A percentile compares a stretch with the other conserved stretches of the same genome.
Conservation (phyloP, 2,888 invertebrate genomes). For the Caenorhabditis sinica region DNA sequence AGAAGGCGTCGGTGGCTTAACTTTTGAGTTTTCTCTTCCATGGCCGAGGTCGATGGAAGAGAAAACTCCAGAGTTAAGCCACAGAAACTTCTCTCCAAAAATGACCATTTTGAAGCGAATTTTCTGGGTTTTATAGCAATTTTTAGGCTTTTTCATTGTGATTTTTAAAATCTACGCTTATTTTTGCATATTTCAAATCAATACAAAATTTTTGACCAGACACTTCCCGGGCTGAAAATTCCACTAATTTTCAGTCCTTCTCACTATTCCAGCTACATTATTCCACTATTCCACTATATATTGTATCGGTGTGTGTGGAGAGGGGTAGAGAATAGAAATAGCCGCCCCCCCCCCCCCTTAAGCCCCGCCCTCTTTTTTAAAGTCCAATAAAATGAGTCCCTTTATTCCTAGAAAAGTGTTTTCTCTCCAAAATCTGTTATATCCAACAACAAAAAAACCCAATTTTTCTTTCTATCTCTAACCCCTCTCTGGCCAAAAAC, state of each 20-base stretch:
- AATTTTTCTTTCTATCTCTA: constrained; percentile 52
- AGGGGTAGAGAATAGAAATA: constrained; percentile 30
- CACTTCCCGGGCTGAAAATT: too few relatives aligned
- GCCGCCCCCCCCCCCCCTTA: background rate
- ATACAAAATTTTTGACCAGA: too few relatives aligned
- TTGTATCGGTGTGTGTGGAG: constrained; percentile 49
- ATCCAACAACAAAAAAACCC: background rate
- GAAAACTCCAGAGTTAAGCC: too few relatives aligned
- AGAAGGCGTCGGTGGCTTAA: too few relatives aligned
- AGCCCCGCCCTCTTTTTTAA: background rate
- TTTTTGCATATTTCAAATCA: too few relatives aligned
- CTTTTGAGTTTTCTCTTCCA: too few relatives aligned
- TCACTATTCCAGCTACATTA: background rate
- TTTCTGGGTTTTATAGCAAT: too few relatives aligned
- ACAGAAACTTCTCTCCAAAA: too few relatives aligned
- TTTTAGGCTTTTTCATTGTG: too few relatives aligned
- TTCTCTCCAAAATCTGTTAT: constrained; percentile 29
- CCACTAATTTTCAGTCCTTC: constrained; percentile 13
- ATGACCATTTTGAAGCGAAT: too few relatives aligned
- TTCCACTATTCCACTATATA: constrained; percentile 13
- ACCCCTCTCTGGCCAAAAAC: constrained; percentile 51
- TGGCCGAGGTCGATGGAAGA: too few relatives aligned
- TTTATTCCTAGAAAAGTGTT: background rate
- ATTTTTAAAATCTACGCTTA: too few relatives aligned
- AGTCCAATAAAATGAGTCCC: background rate